Evolutionary conservation across 2,113 vertebrate species (phyloP).

Genomic region (Aegithalos caudatus): DNA sequence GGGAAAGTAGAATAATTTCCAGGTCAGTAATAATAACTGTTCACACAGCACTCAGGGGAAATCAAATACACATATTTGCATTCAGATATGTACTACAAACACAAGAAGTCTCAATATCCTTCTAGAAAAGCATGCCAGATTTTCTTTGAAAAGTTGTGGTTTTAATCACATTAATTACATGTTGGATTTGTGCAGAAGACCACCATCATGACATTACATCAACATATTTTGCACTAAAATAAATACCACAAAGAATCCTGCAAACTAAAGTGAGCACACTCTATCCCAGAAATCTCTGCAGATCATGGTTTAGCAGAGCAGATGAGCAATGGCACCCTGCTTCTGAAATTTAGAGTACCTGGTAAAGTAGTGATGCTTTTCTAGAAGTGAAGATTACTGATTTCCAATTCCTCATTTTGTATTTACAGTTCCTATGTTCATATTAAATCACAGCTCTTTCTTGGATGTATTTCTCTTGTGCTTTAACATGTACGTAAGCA

Average conservation of each 20-base stretch:
- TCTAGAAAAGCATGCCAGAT: conserved; percentile 8
- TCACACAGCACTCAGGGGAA: conserved; percentile 49
- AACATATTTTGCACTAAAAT: not conserved
- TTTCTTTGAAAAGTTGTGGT: conserved; percentile 29
- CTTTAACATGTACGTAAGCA: not conserved
- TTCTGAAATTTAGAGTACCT: not conserved
- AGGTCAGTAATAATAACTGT: conserved; percentile 62
- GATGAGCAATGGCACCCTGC: not conserved
- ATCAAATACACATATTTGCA: conserved; percentile 47
- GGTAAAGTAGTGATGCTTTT: not conserved
- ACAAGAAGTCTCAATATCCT: not conserved
- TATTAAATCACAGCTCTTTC: not conserved
- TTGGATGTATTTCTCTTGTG: not conserved
- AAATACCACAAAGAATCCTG: conserved; percentile 12
- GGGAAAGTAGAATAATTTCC: conserved; percentile 59
- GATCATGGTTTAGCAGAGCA: not conserved
- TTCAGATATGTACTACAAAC: conserved; percentile 8
- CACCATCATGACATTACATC: conserved; percentile 28
- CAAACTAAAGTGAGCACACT: not conserved
- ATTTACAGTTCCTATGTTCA: not conserved
- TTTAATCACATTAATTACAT: conserved; percentile 57
- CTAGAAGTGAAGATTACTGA: not conserved
- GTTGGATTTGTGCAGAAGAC: conserved; percentile 22
- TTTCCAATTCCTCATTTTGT: not conserved
- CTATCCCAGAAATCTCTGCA: not conserved